phyloP scores from a whole-genome alignment of 2,797 vertebrate genomes.

The Sitta carolinensis region DNA sequence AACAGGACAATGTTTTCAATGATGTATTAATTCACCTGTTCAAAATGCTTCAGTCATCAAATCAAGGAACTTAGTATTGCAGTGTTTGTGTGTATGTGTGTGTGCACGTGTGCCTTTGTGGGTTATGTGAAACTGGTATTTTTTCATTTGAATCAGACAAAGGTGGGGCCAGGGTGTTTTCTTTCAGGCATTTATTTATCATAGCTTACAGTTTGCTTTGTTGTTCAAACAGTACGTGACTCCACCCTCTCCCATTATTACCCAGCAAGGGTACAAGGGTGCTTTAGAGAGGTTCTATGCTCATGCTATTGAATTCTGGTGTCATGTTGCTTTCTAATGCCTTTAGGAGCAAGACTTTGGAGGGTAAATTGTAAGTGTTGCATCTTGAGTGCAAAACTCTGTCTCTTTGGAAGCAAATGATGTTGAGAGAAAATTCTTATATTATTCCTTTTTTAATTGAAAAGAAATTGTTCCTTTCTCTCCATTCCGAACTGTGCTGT shows the following conservation, averaged over 20 bases:
- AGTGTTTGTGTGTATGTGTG: background rate
- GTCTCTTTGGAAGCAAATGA: background rate
- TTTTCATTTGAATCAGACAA: conserved; percentile 58
- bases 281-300: conserved; percentile 14
- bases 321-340: background rate
- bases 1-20: background rate
- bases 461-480: background rate
- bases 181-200: conserved; percentile 62
- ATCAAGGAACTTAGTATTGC: background rate
- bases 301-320: background rate
- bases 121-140: conserved; percentile 59
- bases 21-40: background rate
- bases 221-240: conserved; percentile 59
- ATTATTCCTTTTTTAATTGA: background rate
- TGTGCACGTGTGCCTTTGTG: background rate
- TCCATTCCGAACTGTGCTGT: background rate
- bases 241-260: conserved; percentile 59
- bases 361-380: background rate
- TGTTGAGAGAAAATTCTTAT: background rate
- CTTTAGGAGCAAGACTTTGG: background rate
- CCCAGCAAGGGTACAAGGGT: background rate
- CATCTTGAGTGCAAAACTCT: background rate
- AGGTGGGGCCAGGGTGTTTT: conserved; percentile 63
- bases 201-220: conserved; percentile 57
- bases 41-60: conserved; percentile 7